A percentile compares a stretch with the other conserved stretches of the same genome.
These are phyloP conservation scores for Enteromius thamalakanensis DNA, from an alignment of 2,797 vertebrate species.

Conservation along the genomic window DNA sequence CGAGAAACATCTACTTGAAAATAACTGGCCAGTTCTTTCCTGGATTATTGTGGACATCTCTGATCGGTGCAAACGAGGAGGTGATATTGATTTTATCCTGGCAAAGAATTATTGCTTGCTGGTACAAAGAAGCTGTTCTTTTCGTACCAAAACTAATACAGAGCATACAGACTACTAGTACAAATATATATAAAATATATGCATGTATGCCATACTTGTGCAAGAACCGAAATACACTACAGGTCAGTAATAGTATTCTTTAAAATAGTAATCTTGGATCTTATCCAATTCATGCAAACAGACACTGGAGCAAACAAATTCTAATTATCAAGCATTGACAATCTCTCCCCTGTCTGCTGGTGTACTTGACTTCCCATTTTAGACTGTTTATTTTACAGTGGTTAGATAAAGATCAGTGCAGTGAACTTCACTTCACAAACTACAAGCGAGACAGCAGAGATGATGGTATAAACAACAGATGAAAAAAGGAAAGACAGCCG, in stretches of 20 bases:
- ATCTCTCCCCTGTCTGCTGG: background rate
- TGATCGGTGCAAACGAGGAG: background rate
- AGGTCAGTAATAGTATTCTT: background rate
- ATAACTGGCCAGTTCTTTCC: background rate
- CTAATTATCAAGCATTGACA: background rate
- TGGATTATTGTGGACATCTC: conserved; percentile 5
- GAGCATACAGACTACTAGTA: background rate
- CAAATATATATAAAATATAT: background rate
- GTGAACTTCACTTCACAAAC: conserved; percentile 21
- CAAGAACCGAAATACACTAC: background rate
- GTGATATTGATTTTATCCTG: conserved; percentile 18
- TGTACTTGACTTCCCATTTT: conserved; percentile 30
- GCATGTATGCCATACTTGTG: background rate
- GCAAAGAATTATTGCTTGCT: conserved; percentile 11
- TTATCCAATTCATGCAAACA: background rate
- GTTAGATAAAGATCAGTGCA: conserved; percentile 30
- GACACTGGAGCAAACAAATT: background rate
- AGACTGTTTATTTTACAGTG: conserved; percentile 5
- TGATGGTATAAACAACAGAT: background rate
- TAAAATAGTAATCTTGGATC: background rate
- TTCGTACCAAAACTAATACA: background rate
- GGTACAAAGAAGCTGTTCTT: background rate
- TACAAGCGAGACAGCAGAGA: background rate
- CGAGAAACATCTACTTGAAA: background rate
- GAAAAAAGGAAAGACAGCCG: background rate